These are phyloP conservation scores for Taenaris catops DNA, from an alignment of 2,888 invertebrate genomes.

Conservation along the genomic window DNA sequence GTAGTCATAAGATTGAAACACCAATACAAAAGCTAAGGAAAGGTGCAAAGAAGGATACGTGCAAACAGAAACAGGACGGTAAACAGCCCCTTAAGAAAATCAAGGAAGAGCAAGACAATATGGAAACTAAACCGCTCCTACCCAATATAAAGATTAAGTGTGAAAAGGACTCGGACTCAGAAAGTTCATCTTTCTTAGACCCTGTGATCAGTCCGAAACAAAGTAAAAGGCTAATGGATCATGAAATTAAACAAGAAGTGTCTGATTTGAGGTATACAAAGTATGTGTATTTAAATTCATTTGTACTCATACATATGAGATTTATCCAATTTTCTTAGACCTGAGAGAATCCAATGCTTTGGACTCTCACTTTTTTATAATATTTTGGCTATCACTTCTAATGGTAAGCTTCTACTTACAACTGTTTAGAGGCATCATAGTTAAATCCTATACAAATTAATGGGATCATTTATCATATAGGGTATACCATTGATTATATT, in stretches of 20 bases:
- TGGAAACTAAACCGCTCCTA: conserved; percentile 52
- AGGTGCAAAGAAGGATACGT: conserved; percentile 50
- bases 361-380: too few species aligned
- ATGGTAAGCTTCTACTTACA: too few species aligned
- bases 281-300: conserved; percentile 44
- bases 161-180: conserved; percentile 67
- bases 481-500: too few species aligned
- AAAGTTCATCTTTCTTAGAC: conserved; percentile 69
- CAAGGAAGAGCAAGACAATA: conserved; percentile 52
- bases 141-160: conserved; percentile 67
- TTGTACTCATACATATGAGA: too few species aligned
- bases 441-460: too few species aligned
- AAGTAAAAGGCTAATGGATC: conserved; percentile 51
- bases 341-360: too few species aligned
- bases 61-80: conserved; percentile 40
- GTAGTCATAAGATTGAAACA: conserved; percentile 52
- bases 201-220: conserved; percentile 62
- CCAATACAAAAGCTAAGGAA: conserved; percentile 50
- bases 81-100: conserved; percentile 43
- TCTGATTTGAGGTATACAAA: conserved; percentile 47
- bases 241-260: conserved; percentile 60
- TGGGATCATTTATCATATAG: too few species aligned
- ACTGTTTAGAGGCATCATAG: too few species aligned
- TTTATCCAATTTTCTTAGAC: too few species aligned
- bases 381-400: too few species aligned